Base-by-base conservation (phyloP, 2,797 vertebrate species). In the Tokudaia muenninki region DNA sequence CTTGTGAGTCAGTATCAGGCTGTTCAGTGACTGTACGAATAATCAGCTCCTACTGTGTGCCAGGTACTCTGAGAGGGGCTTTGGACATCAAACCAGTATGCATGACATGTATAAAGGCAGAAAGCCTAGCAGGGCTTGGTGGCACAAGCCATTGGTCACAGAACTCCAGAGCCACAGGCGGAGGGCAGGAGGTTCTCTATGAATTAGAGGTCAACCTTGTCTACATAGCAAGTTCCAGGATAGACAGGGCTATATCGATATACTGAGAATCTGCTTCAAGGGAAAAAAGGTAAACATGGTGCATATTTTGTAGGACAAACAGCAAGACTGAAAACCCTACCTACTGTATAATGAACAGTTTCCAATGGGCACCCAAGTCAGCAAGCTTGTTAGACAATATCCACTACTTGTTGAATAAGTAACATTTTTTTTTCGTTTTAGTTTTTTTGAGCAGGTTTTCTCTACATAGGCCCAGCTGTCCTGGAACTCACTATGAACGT, bases 301-400 rank as follows among this genome's bases (percentile, higher is more conserved):
- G 31, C 34, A 19, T n/a, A 22, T 55, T 80, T n/a, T 55, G 50
- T 80, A 55, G 31, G 10, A 55, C 17, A 17, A 82, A 92, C 90
- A 97, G 37, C 50, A 94, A 96, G 29, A 26, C 82, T 80, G 41
- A 90, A 88, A 91, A 93, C 74, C 87, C 11, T 65, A 88, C 72
- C 31, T 88, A 67, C 2, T 22, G 17, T 50, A 83, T 55, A 80
- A 80, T 55, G 8, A 87, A 80, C 16, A 37, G 61, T 79, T 78
- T 87, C 37, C n/a, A 79, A 1, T 16, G 83, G 78, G 12, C 34
- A 13, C 52, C 2, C 6, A 26, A 41, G 17, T 78, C 63, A 67
- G 47, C 52, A 26, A 44, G 57, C 37, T 63, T 29, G 13, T 19
- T 41, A 70, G 24, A 61, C 82, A 74, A 80, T 11, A 94, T 29